Evolutionary conservation across 2,888 invertebrate genomes (phyloP), one percentile per base, ranked within the genome.

Genomic region (Incurvaria masculella): DNA sequence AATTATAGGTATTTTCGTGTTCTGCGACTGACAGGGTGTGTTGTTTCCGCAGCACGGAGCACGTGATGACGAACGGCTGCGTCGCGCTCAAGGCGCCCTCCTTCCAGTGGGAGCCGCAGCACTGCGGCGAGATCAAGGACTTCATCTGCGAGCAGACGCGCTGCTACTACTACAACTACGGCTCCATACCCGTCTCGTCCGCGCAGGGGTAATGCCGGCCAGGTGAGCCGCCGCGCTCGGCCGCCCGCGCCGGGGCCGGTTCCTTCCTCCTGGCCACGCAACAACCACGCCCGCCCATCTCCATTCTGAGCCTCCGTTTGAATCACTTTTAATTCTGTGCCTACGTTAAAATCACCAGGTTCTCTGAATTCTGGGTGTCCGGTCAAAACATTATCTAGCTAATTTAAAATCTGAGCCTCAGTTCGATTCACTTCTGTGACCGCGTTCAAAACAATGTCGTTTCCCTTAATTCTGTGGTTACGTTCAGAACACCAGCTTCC

Each of bases 161-260:
- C 65, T 92, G 91, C 80, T 91, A 91, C 75, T 91, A 91, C 79
- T 91, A 91, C 81, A 91, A 91, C 80, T 92, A 91, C 74, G 91
- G 91, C 69, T 90, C 90, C 72, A 91, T 91, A 81, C 90, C 90
- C 70, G 91, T 91, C 66, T 89, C 90, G 69, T 88, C 90, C 63
- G 86, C 89, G 84, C 91, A 91, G 90, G 91, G 91, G 91, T 91
- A 91, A 91, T 90, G 74, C 79, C 88, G 87, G 87, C 87, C 87
- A 87, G 87, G 79, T 79, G 78, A n/a, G 78, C 78, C 78, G 72
- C 76, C 68, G 75, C 71, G 72, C 73, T 76, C 74, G 69, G 75
- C 75, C 72, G 70, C 68, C 75, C 68, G 66, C 66, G 70, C 75
- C 76, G 78, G 69, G 70, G 65, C 62, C 33, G 14, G 33, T 33